Base-by-base conservation (phyloP, 1,140 invertebrate genomes). In the Manduca sexta region DNA sequence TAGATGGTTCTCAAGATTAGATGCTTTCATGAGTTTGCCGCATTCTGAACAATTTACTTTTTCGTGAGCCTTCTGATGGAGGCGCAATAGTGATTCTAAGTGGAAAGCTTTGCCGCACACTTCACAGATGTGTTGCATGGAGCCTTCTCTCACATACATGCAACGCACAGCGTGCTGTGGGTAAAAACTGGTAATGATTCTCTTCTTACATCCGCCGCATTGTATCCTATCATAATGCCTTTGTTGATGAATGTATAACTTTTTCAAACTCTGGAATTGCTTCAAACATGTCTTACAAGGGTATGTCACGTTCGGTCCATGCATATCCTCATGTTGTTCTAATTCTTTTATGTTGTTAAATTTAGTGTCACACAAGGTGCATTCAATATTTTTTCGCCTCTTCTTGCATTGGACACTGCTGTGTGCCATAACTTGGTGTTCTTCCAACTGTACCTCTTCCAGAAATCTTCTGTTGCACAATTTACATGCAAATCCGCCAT, bases 331-430 rank as follows among this genome's bases (percentile, higher is more conserved):
- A 42, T 67, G 64, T 30, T 58, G 21, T 12, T 48, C n/a, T 30
- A 64, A 49, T 12, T 60, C 52, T 40, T 52, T 59, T 15, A 54
- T 43, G 6, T 35, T 60, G 15, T 59, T 53, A 47, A 58, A 68
- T 17, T 56, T 59, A 6, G 50, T 44, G n/a, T 59, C 49, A 16
- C 64, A 68, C 5, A 68, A 34, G 1, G 60, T 49, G 31, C 64
- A 67, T 13, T 64, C 57, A 3, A 64, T 52, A 17, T 54, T 45
- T 12, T 45, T 56, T 11, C 64, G 44, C 15, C 58, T 53, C 15
- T 57, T 58, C 41, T 62, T 67, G 12, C 49, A 56, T n/a, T 67
- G 60, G 8, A 67, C 47, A 12, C 60, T 57, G 18, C 54, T 59
- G 15, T 67, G 64, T 8, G 56, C 39, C 35, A 38, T 58, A 1